Evolutionary conservation across 2,888 invertebrate genomes (phyloP), one percentile per base, ranked within the genome.

Genomic region (Mesochorus sp.): DNA sequence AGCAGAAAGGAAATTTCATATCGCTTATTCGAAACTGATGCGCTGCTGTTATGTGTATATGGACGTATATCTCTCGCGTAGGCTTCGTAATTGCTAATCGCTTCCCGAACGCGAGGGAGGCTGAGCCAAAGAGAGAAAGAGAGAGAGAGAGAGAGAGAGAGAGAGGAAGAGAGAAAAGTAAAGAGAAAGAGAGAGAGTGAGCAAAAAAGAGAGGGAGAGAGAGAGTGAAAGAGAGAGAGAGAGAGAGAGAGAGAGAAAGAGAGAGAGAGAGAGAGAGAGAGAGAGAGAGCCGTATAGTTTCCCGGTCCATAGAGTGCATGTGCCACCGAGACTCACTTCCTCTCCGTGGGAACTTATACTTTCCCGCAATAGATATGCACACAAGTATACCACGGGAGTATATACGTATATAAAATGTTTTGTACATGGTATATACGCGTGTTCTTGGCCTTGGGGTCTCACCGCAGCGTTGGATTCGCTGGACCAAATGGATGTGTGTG

Each of bases 321-420:
- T 28, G 53, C 67, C 70, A 28, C 55, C 26, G 61, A 57, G 61
- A 17, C 62, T 62, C 24, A 64, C 80, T 73, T 76, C 68, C 59
- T 77, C 71, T 79, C 84, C 86, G 85, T 86, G 86, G 84, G 86
- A 86, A 86, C 82, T 75, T 72, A 82, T 81, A 76, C 80, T 85
- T 83, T 79, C 59, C 79, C 80, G 77, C 76, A 68, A 72, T 71
- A 64, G 39, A 70, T 70, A 64, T 39, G 66, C 44, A 66, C 47
- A 62, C 26, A 26, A 8, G 44, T 28, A 44, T 12, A 39, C n/a
- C n/a, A 39, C 12, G 12, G 28, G 28, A n/a, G 28, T 51, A 28
- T 44, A 10, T 2, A 19, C 8, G 34, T 49, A 34, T 28, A 64
- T 49, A 53, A 4, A 3, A 42, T 28, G 42, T 26, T 1, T 19